Percentiles rank a stretch among this genome's conserved stretches.
These are phyloP conservation scores for Luperina testacea DNA, from an alignment of 2,888 invertebrate genomes.

Conservation along the genomic window DNA sequence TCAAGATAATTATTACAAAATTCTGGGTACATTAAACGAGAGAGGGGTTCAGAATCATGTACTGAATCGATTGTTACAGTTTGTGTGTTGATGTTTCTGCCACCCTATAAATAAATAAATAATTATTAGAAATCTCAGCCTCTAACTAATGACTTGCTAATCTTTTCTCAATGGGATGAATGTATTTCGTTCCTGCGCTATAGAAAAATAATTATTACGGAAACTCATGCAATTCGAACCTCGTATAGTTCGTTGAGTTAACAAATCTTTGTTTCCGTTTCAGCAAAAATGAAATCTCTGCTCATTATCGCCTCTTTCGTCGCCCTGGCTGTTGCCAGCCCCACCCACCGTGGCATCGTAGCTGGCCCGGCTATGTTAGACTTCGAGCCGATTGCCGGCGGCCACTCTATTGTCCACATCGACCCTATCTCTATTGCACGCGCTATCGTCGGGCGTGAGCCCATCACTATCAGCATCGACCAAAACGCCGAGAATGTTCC, in stretches of 20 bases:
- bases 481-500: too few relatives aligned
- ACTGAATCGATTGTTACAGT: too few relatives aligned
- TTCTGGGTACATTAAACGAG: too few relatives aligned
- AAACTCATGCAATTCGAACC: background rate
- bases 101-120: background rate
- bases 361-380: slow-evolving; percentile 63
- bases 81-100: too few relatives aligned
- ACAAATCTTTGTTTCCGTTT: slow-evolving; percentile 8
- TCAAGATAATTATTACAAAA: too few relatives aligned
- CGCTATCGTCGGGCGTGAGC: slow-evolving; percentile 41
- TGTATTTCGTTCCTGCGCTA: background rate
- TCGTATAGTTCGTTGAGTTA: background rate
- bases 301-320: slow-evolving; percentile 60
- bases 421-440: slow-evolving; percentile 52
- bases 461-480: too few relatives aligned
- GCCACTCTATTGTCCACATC: slow-evolving; percentile 49
- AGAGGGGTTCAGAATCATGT: too few relatives aligned
- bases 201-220: background rate
- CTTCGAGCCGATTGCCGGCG: slow-evolving; percentile 54
- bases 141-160: background rate
- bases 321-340: slow-evolving; percentile 64
- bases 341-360: slow-evolving; percentile 61
- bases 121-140: background rate
- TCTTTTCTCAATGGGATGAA: background rate
- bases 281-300: slow-evolving; percentile 64